Base-by-base conservation (phyloP, 2,888 invertebrate species). In the Eristalinus sepulchralis region DNA sequence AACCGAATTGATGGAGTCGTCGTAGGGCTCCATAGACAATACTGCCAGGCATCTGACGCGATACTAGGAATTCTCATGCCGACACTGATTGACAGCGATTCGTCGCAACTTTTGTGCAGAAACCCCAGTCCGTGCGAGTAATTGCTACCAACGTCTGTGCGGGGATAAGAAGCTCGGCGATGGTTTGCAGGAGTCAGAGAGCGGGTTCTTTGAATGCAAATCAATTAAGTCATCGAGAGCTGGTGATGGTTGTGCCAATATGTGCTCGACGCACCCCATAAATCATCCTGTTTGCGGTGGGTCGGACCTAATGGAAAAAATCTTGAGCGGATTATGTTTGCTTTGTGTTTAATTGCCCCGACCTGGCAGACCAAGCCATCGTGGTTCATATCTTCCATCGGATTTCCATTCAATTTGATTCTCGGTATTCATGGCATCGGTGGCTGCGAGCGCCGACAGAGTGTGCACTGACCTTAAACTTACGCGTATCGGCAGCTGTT, bases 361-460 rank as follows among this genome's bases (percentile, higher is more conserved):
- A 47, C 8, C 47, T 47, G 17, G 17, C 5, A n/a, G 17, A 17
- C 47, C n/a, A 47, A 47, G 47, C 9, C 47, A 47, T 5, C 17
- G 17, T 0, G 17, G 17, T 17, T 66, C 66, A 76, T 72, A 78
- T 73, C 83, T 83, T 53, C 68, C 71, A 80, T 59, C 67, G 75
- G 39, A 80, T 78, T 76, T 71, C 84, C 70, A 84, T 80, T 80
- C 62, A 76, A 80, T 85, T 85, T 63, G 77, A 17, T 22, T 17
- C 39, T 68, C 11, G 22, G 22, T 68, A 33, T 60, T 60, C 34
- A 53, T 39, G 22, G 22, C 57, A 68, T 33, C 39, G 57, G 64
- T 76, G 17, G 13, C n/a, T 13, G 39, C n/a, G 39, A 39, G n/a
- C 39, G 39, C n/a, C 39, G 39, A 39, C 17, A 1, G 17, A 17